These are phyloP conservation scores for Champsocephalus esox DNA, from an alignment of 2,797 vertebrate species.

Conservation along the genomic window DNA sequence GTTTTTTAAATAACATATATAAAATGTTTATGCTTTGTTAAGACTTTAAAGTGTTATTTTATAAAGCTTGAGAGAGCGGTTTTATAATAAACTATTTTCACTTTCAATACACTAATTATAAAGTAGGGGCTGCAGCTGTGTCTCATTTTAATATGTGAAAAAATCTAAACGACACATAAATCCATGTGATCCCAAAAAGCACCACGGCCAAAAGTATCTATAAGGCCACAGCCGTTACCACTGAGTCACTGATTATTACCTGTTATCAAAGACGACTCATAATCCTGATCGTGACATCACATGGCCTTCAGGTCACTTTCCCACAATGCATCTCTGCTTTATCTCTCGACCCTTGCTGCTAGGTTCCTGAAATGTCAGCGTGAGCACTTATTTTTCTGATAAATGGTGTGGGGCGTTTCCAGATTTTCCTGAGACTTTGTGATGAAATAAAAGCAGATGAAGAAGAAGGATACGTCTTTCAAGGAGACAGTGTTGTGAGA, in stretches of 20 bases:
- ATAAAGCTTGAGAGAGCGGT: not conserved
- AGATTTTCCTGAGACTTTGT: conserved; percentile 7
- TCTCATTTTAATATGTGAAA: no score
- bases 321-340: conserved; percentile 48
- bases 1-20: no score
- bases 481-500: conserved; percentile 21
- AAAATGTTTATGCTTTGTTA: no score
- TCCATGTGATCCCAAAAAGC: no score
- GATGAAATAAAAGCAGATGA: not conserved
- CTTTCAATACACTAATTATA: not conserved
- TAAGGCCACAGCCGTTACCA: not conserved
- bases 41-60: not conserved
- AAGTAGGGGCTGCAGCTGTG: no score
- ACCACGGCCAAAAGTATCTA: not conserved
- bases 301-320: conserved; percentile 36
- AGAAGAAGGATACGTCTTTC: not conserved
- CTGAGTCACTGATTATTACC: not conserved
- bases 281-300: conserved; percentile 13
- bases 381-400: not conserved
- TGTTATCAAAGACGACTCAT: conserved; percentile 6
- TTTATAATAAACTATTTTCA: no score
- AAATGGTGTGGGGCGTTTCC: not conserved
- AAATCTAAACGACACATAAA: no score
- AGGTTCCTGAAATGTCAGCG: conserved; percentile 29
- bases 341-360: conserved; percentile 33